phyloP scores from a whole-genome alignment of 2,797 vertebrate genomes.

The Diglossa cyanea region DNA sequence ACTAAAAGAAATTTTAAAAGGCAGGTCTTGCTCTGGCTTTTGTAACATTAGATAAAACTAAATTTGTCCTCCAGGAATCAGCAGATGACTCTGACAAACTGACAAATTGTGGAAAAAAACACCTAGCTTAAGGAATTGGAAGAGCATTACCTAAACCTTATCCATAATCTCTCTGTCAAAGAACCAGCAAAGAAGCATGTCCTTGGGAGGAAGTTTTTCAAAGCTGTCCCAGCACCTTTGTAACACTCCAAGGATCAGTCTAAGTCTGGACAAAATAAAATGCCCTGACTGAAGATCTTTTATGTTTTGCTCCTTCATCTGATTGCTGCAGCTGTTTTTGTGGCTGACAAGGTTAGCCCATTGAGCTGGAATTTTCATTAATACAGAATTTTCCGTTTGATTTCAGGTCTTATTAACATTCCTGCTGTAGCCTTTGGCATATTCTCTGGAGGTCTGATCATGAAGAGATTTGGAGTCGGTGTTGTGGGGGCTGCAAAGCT shows the following conservation, averaged over 20 bases:
- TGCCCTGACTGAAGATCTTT: background rate
- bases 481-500: slow-evolving; percentile 87
- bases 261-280: background rate
- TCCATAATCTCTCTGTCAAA: background rate
- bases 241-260: background rate
- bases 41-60: background rate
- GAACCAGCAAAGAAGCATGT: background rate
- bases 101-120: background rate
- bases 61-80: background rate
- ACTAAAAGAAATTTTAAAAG: background rate
- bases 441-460: slow-evolving; percentile 89
- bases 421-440: slow-evolving; percentile 93
- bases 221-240: background rate
- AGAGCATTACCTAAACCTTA: background rate
- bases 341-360: background rate
- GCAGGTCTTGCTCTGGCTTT: background rate
- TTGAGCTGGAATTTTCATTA: background rate
- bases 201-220: background rate
- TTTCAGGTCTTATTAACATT: slow-evolving; percentile 90
- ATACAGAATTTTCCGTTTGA: background rate
- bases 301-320: background rate
- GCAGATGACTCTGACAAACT: background rate
- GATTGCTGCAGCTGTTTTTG: background rate
- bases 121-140: background rate
- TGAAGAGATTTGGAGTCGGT: slow-evolving; percentile 87